These are phyloP conservation scores for Caenorhabditis angaria DNA, from an alignment of 2,888 invertebrate genomes.

Conservation along the genomic window DNA sequence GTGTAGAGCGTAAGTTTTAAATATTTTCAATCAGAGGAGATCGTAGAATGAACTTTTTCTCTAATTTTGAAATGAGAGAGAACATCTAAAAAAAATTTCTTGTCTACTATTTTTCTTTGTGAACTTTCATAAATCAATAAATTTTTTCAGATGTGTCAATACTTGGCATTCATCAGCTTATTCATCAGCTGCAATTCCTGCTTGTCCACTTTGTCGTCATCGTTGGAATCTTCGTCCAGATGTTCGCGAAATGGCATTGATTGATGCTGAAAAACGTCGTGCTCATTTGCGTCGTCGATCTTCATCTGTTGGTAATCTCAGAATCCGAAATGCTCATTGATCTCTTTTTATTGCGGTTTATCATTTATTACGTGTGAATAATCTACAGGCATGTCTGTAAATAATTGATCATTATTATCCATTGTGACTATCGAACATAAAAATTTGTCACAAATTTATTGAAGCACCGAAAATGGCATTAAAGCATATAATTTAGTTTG, in stretches of 20 bases:
- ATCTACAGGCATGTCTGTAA: not conserved
- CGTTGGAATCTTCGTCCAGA: not conserved
- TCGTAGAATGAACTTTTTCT: too few relatives aligned
- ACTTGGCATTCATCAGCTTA: not conserved
- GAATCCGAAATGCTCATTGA: too few relatives aligned
- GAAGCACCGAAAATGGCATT: slow-evolving; percentile 1
- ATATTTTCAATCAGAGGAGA: too few relatives aligned
- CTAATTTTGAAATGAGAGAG: too few relatives aligned
- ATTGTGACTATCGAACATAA: too few relatives aligned
- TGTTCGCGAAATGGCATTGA: not conserved
- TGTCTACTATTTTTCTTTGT: too few relatives aligned
- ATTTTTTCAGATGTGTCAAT: slow-evolving; percentile 2
- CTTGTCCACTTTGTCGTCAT: slow-evolving; percentile 5
- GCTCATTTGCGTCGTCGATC: not conserved
- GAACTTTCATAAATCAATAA: not conserved
- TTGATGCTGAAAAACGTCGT: not conserved
- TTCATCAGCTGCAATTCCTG: not conserved
- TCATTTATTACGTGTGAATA: too few relatives aligned
- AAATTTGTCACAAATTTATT: not conserved
- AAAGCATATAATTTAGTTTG: not conserved
- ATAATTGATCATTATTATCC: too few relatives aligned
- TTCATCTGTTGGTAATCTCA: not conserved
- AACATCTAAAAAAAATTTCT: too few relatives aligned
- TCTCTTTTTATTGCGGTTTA: too few relatives aligned
- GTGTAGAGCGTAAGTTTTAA: slow-evolving; percentile 2